These are phyloP conservation scores for Autographa gamma DNA, from an alignment of 2,888 invertebrate genomes.

Conservation along the genomic window DNA sequence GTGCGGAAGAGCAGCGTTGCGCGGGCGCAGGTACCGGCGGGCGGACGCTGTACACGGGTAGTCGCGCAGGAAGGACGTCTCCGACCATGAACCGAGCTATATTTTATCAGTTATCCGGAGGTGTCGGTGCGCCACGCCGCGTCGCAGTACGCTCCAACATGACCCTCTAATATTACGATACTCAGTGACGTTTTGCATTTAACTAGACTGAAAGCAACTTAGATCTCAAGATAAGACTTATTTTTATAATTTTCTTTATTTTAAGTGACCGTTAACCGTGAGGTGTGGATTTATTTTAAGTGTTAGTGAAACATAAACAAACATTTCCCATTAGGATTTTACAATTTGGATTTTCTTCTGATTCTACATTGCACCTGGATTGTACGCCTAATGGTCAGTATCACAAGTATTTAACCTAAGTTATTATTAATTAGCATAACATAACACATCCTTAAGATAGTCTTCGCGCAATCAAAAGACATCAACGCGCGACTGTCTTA, in stretches of 20 bases:
- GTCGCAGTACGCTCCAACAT: constrained; percentile 75
- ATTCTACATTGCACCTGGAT: constrained; percentile 66
- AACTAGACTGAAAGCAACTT: constrained; percentile 87
- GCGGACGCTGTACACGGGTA: constrained; percentile 76
- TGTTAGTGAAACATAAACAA: constrained; percentile 78
- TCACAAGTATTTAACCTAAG: constrained; percentile 14
- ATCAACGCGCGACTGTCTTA: constrained; percentile 80
- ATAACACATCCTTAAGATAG: constrained; percentile 43
- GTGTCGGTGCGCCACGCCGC: constrained; percentile 83
- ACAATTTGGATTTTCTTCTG: constrained; percentile 75
- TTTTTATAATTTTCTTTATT: constrained; percentile 74
- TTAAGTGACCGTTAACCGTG: constrained; percentile 84
- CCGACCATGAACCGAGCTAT: constrained; percentile 85
- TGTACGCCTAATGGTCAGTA: constrained; percentile 79
- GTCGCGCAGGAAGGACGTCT: constrained; percentile 84
- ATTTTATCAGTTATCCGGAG: constrained; percentile 87
- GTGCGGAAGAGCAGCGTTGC: constrained; percentile 83
- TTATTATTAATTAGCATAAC: constrained; percentile 31
- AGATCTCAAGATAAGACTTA: constrained; percentile 88
- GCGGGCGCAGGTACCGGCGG: constrained; percentile 81
- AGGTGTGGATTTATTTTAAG: constrained; percentile 83
- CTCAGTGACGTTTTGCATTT: constrained; percentile 79
- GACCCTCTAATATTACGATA: constrained; percentile 77
- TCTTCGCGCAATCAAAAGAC: constrained; percentile 78
- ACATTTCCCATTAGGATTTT: constrained; percentile 76